phyloP scores from a whole-genome alignment of 2,888 invertebrate species.

The Drosophila meridiana region DNA sequence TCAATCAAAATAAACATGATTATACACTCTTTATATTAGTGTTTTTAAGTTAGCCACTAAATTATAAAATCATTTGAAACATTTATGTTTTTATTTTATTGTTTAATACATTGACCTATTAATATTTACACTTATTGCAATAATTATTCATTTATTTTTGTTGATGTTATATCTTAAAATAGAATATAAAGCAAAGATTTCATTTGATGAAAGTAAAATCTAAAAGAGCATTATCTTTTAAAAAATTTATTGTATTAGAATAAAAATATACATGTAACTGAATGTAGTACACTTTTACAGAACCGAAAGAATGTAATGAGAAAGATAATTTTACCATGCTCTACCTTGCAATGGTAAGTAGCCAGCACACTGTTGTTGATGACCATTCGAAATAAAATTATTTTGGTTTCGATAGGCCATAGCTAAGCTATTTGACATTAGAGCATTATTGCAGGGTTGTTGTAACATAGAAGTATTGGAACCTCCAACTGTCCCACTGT shows the following conservation, averaged over 20 bases:
- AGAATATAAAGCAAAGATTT: conserved; percentile 55
- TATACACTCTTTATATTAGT: too few relatives aligned
- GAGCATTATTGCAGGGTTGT: conserved; percentile 85
- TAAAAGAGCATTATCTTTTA: conserved; percentile 45
- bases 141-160: conserved; percentile 21
- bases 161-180: conserved; percentile 49
- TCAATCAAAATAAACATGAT: not conserved
- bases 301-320: conserved; percentile 55
- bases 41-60: not conserved
- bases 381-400: conserved; percentile 88
- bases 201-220: conserved; percentile 64
- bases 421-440: conserved; percentile 88
- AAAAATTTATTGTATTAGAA: conserved; percentile 40
- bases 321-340: conserved; percentile 89
- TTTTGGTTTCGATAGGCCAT: conserved; percentile 89
- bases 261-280: conserved; percentile 44
- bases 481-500: conserved; percentile 83
- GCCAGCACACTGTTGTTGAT: conserved; percentile 93
- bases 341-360: conserved; percentile 93
- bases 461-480: conserved; percentile 85
- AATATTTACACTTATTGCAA: conserved; percentile 64
- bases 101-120: conserved; percentile 70
- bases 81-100: conserved; percentile 63
- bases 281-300: conserved; percentile 63
- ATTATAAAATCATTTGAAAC: conserved; percentile 30